Evolutionary conservation across 2,797 vertebrate genomes (phyloP).

Genomic region (Limosa lapponica): DNA sequence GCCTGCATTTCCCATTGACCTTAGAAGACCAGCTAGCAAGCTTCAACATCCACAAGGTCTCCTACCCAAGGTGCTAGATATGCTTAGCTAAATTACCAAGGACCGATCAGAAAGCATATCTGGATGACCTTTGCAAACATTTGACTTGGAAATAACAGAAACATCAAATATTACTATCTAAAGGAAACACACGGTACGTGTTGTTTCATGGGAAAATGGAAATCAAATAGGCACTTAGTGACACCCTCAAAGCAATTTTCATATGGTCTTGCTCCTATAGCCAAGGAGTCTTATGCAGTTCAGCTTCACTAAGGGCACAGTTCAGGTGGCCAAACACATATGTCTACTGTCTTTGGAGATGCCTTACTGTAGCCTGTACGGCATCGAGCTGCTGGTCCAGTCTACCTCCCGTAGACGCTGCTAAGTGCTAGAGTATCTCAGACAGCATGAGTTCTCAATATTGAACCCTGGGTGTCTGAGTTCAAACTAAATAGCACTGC

Average conservation of each 20-base stretch:
- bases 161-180: background rate
- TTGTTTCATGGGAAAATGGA: background rate
- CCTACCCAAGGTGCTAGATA: background rate
- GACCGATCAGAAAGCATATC: background rate
- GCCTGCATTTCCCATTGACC: background rate
- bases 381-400: background rate
- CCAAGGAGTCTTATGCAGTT: background rate
- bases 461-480: background rate
- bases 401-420: background rate
- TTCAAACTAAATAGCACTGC: background rate
- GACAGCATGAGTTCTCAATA: background rate
- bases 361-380: background rate
- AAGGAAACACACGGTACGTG: fast-evolving
- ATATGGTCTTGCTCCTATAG: background rate
- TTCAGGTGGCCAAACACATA: background rate
- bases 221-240: background rate
- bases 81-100: background rate
- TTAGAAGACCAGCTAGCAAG: background rate
- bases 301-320: background rate
- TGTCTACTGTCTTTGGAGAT: background rate
- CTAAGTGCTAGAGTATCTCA: background rate
- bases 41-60: background rate
- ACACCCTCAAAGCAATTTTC: background rate
- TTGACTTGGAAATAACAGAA: background rate
- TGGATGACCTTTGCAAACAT: background rate